Conservation (phyloP, 2,888 invertebrate species). For the Drosophila parthenogenetica region DNA sequence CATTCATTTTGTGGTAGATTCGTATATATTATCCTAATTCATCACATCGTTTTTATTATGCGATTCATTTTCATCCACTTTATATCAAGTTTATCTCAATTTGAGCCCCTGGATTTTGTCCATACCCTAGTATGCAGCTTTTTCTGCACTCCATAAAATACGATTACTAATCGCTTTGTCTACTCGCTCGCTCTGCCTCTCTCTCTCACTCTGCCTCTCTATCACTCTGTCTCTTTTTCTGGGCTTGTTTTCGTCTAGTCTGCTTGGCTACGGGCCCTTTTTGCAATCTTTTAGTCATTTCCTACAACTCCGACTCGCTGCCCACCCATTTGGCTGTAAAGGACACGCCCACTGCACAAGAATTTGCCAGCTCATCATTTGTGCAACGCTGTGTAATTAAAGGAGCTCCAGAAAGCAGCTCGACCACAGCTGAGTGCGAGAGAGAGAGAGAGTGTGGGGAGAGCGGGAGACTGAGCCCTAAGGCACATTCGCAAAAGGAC, state of each 20-base stretch:
- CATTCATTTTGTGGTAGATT: conserved; percentile 1
- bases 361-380: conserved; percentile 77
- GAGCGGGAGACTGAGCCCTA: conserved; percentile 13
- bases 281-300: conserved; percentile 74
- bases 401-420: conserved; percentile 65
- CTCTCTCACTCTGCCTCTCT: not conserved
- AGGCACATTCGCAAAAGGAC: conserved; percentile 43
- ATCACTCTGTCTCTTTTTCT: conserved; percentile 15
- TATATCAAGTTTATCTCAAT: conserved; percentile 76
- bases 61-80: conserved; percentile 73
- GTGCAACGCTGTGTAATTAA: conserved; percentile 75
- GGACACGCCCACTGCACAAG: conserved; percentile 58
- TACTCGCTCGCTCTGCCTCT: conserved; percentile 15
- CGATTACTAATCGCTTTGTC: conserved; percentile 78
- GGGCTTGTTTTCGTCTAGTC: conserved; percentile 13
- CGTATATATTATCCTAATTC: conserved; percentile 59
- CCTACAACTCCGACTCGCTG: conserved; percentile 8
- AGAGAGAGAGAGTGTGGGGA: too few species aligned
- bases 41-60: conserved; percentile 65
- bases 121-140: conserved; percentile 20
- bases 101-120: conserved; percentile 30
- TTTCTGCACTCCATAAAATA: conserved; percentile 56
- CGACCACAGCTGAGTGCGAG: conserved; percentile 61
- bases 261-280: conserved; percentile 66
- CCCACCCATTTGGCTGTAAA: conserved; percentile 19